Base-by-base conservation (phyloP, 2,888 invertebrate genomes). In the Amblyjoppa proteus region DNA sequence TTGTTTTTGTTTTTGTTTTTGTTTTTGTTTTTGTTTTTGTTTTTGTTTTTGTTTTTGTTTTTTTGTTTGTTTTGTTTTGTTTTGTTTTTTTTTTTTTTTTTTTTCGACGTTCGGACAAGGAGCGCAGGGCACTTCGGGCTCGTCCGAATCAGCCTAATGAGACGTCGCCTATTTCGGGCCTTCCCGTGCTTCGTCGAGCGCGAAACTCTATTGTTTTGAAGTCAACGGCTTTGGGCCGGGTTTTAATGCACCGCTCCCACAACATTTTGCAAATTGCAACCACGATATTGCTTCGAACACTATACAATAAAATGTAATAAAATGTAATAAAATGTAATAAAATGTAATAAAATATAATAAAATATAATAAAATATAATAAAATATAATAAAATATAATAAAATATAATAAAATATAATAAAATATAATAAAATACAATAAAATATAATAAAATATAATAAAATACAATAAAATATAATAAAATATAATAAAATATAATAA, bases 121-220 rank as follows among this genome's bases (percentile, higher is more conserved):
- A 73, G 71, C 64, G 66, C 51, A 51, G 25, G n/a, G 71, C 38
- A 38, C 38, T 80, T 80, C 13, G 53, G 7, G 28, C 73, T 73
- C n/a, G 56, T 11, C 51, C 20, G 1, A 13, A 13, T 51, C 76
- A 45, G 45, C 34, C 25, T 66, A 81, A 81, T 38, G 61, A 76
- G 28, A 64, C 61, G 38, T 4, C 38, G 5, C 9, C 2, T 31
- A 28, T 61, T 41, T 25, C 28, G 31, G 16, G 5, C 56, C 31
- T 0, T 41, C 45, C 61, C 74, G 20, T 58, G 80, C 80, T 73
- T 73, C 64, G 64, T 41, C 49, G 58, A 81, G 64, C 74, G 56
- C 28, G 68, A 53, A 71, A 64, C 25, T 69, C 45, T 28, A 41
- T 73, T 80, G 56, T 74, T 53, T 66, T 53, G 20, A 13, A 58